Evolutionary conservation across 2,888 invertebrate species (phyloP).

Genomic region (Zygogramma bicolorata): DNA sequence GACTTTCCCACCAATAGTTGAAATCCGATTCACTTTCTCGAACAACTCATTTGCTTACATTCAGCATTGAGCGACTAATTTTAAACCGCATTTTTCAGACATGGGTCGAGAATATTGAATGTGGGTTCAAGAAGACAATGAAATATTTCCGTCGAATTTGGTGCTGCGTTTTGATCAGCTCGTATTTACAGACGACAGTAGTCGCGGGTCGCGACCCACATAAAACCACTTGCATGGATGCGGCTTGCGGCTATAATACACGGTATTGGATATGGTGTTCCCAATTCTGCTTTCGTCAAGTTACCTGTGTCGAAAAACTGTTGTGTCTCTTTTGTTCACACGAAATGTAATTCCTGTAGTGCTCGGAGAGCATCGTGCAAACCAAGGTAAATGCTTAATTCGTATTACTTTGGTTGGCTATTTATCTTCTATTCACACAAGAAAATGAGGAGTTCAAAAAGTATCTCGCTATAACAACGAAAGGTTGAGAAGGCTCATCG

Average conservation of each 20-base stretch:
- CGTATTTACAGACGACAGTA: background rate
- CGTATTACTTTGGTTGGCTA: too few species aligned
- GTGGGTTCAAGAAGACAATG: constrained; percentile 19
- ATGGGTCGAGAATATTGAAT: constrained; percentile 7
- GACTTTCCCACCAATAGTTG: constrained; percentile 12
- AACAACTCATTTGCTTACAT: constrained; percentile 4
- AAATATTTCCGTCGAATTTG: constrained; percentile 11
- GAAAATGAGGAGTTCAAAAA: too few species aligned
- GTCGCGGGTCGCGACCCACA: constrained; percentile 11
- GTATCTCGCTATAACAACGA: too few species aligned
- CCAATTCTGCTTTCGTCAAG: background rate
- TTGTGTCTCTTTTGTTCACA: too few species aligned
- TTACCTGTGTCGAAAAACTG: background rate
- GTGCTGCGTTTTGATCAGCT: constrained; percentile 1
- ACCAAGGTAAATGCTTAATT: too few species aligned
- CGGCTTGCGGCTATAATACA: background rate
- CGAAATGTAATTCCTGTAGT: too few species aligned
- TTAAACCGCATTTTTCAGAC: constrained; percentile 7
- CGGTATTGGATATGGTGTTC: background rate
- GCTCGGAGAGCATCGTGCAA: too few species aligned
- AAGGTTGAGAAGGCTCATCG: too few species aligned
- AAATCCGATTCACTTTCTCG: constrained; percentile 22
- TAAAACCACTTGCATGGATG: background rate
- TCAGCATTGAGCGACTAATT: background rate
- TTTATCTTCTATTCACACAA: too few species aligned